Evolutionary conservation across 2,888 invertebrate species (phyloP), one percentile per base, ranked within the genome.

Genomic region (Clostera curtula): DNA sequence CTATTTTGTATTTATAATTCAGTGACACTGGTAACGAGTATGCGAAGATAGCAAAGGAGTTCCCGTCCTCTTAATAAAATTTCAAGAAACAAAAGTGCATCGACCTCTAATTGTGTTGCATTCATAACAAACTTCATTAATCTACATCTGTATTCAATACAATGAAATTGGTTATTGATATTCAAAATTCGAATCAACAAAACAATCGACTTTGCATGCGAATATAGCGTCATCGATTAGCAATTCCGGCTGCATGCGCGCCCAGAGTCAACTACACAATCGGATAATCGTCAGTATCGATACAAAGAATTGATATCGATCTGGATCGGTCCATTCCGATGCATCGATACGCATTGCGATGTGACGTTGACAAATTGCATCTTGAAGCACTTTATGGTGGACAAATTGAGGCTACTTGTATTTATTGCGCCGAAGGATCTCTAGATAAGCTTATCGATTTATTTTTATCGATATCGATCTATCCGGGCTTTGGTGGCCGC

Each of bases 331-430:
- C 58, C 60, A 66, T 60, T 64, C 58, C 66, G 61, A 70, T 69
- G 62, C 58, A 66, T 64, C 66, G 71, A 72, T 75, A 66, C 67
- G 60, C 62, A 61, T 60, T 58, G 60, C 64, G 47, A 55, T 42
- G 46, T 57, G 76, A 80, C 77, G 61, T 71, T 74, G 79, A 80
- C 76, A 77, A 79, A 80, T 79, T 67, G 67, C 68, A 56, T 55
- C 58, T 67, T 61, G 55, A 55, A 49, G 48, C 54, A 66, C 44
- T 72, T 75, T 74, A 74, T 62, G 57, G 63, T 49, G 49, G 69
- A 74, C 77, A 73, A 79, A 79, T 77, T 79, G 75, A 68, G 62
- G 67, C 61, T 68, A 59, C 65, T 56, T 38, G 66, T 68, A 67
- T 72, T 72, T 71, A 70, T 67, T 56, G 47, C 49, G 43, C 41